Evolutionary conservation across 1,140 invertebrate species (phyloP).

Genomic region (Drosophila serrata): DNA sequence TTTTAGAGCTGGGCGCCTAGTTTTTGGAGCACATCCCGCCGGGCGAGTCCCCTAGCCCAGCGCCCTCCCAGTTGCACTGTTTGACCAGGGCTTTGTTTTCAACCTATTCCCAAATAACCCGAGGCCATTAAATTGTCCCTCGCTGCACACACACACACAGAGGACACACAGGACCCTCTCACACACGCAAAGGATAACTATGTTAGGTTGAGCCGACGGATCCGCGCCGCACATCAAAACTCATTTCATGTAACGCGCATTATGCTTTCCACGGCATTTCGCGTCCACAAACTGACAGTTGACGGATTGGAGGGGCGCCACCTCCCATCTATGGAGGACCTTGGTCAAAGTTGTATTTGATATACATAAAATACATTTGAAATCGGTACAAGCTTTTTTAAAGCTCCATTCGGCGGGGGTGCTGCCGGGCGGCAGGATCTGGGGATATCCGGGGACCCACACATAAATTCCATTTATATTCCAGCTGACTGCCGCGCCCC

Average conservation of each 20-base stretch:
- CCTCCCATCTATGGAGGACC: conserved; percentile 9
- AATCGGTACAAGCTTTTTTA: conserved; percentile 51
- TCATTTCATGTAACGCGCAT: conserved; percentile 80
- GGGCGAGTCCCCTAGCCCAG: conserved; percentile 2
- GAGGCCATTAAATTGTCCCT: conserved; percentile 59
- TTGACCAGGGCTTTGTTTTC: conserved; percentile 60
- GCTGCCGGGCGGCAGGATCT: conserved; percentile 34
- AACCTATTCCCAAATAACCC: conserved; percentile 61
- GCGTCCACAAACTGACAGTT: conserved; percentile 74
- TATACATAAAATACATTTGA: conserved; percentile 46
- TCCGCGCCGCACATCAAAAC: conserved; percentile 67
- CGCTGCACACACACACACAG: conserved; percentile 33
- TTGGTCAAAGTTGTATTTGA: conserved; percentile 62
- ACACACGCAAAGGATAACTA: conserved; percentile 47
- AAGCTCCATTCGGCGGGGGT: conserved; percentile 44
- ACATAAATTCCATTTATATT: conserved; percentile 83
- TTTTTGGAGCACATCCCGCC: conserved; percentile 14
- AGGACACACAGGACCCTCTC: not conserved
- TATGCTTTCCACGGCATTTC: conserved; percentile 78
- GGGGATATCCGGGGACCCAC: conserved; percentile 19
- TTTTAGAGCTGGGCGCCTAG: conserved; percentile 40
- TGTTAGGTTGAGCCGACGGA: conserved; percentile 38
- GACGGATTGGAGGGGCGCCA: conserved; percentile 48
- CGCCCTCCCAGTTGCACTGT: conserved; percentile 26
- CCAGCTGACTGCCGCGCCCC: conserved; percentile 51